Base-by-base conservation (phyloP, 2,888 invertebrate species). In the Agrilus biguttatus region DNA sequence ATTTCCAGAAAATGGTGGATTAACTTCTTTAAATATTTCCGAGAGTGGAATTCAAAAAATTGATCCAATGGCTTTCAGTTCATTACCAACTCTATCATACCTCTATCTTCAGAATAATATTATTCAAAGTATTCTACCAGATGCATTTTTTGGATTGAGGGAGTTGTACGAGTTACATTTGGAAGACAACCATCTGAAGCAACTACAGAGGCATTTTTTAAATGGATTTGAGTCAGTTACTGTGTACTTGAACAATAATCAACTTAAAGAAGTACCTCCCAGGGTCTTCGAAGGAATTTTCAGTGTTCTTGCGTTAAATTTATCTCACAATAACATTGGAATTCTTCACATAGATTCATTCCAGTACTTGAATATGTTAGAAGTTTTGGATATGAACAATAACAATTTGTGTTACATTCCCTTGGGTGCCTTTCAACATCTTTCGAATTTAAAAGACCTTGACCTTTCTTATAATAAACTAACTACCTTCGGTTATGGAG, bases 161-260 rank as follows among this genome's bases (percentile, higher is more conserved):
- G 56, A 60, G 44, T 48, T 65, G 1, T 58, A 55, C 42, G 59
- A 61, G 45, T 42, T 65, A 1, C 54, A 62, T 49, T 48, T 65
- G 32, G 54, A 58, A 36, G 37, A 58, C 42, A 65, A 65, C 42
- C 36, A 49, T 13, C 40, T 65, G 2, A 40, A 23, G 17, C 48
- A 53, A 23, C 41, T 63, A 40, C 49, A 43, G 2, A 53, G 53
- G 6, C 58, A 59, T 19, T 59, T 61, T 45, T 43, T 62, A 14
- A 54, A 51, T 23, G 60, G 55, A 12, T 23, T 60, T 0, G 56
- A 59, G 47, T 54, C 52, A 5, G 61, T 52, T 43, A 49, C 53
- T 5, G 44, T 63, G 8, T 49, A 51, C 40, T 42, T 65, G 13
- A 54, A 53, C 33, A 39, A 55, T 37, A 65, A 65, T 45, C 47